Evolutionary conservation across 2,888 invertebrate species (phyloP).

Genomic region (Monoplex corrugatus): DNA sequence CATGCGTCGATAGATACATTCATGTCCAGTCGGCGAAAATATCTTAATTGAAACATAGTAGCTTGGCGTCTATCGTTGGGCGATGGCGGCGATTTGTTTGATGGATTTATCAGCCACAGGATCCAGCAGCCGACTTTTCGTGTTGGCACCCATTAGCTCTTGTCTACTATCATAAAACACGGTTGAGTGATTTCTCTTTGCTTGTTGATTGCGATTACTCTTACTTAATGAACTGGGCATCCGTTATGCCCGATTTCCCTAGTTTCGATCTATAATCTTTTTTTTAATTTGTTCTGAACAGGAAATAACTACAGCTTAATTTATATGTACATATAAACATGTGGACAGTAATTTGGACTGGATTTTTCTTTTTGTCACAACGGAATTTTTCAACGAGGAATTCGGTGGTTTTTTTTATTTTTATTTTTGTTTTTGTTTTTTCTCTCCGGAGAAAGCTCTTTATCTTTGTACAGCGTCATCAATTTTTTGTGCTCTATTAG

Average conservation of each 20-base stretch:
- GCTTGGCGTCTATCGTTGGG: background rate
- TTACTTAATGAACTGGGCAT: background rate
- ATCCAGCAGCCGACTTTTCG: background rate
- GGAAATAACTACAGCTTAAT: too few species aligned
- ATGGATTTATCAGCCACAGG: background rate
- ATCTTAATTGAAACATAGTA: conserved; percentile 15
- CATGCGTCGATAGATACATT: background rate
- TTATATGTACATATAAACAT: too few species aligned
- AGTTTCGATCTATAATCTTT: too few species aligned
- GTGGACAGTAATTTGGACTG: too few species aligned
- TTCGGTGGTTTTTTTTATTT: background rate
- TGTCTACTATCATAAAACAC: conserved; percentile 37
- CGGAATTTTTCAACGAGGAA: too few species aligned
- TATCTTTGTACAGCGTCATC: too few species aligned
- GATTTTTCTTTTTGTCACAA: too few species aligned
- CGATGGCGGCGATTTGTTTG: background rate
- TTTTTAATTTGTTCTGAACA: too few species aligned
- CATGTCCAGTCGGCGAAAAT: background rate
- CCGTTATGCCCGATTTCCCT: too few species aligned
- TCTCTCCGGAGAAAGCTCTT: too few species aligned
- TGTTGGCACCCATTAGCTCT: background rate
- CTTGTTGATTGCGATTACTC: conserved; percentile 2
- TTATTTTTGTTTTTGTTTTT: background rate
- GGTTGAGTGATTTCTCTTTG: conserved; percentile 9
- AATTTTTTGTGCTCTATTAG: too few species aligned